Base-by-base conservation (phyloP, 2,888 invertebrate genomes). In the Ormia ochracea region DNA sequence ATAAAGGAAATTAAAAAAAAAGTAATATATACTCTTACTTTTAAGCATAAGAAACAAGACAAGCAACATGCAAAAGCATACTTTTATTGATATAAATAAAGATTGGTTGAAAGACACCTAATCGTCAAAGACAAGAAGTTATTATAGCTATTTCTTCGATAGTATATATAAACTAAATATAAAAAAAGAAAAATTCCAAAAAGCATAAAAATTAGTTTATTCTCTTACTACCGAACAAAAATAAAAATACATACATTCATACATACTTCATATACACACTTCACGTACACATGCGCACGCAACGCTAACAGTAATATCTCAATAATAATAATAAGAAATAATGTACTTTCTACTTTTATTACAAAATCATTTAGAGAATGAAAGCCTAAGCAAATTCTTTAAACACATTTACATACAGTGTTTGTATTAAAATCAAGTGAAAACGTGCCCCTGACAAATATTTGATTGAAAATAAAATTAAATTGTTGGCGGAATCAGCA, bases 21-120 rank as follows among this genome's bases (percentile, higher is more conserved):
- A 61, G 63, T 50, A 78, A 82, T 75, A 76, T 77, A 74, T 70
- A 61, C 80, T 82, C 81, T 82, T 81, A 81, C 81, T 82, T 82
- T 83, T 78, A 83, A 82, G 83, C 84, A 86, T 85, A 85, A 86
- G 83, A 82, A 83, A 81, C 12, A 48, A 50, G 26, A 45, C 36
- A 59, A 52, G 21, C 54, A 74, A 3, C 48, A 63, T 10, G 4
- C 50, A 72, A 41, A 21, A 23, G 14, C 21, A 61, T 31, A 58
- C 43, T 21, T 63, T 48, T 56, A 82, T 82, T 81, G 82, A 82
- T 81, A 81, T 83, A 78, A 82, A 83, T 81, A 82, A 58, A 58
- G 58, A 59, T 70, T 59, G 48, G 59, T 70, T 45, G 45, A 48
- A 58, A 38, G 56, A 76, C 72, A 82, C 5, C 21, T 36, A 45